A percentile compares a stretch with the other conserved stretches of the same genome.
Evolutionary conservation across 2,888 invertebrate genomes (phyloP).

Genomic region (Tipula vernalis): DNA sequence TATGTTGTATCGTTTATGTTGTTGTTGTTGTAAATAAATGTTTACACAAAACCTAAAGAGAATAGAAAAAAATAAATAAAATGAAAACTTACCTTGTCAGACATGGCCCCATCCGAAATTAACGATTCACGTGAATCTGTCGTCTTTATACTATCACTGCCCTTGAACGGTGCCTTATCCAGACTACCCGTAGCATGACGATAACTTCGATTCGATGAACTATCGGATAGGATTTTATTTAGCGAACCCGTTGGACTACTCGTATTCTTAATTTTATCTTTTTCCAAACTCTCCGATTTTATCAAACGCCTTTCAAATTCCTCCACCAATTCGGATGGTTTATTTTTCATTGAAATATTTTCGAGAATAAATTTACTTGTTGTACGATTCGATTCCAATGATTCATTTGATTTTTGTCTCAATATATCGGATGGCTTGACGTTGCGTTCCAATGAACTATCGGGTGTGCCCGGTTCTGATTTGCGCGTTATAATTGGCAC

Average conservation of each 20-base stretch:
- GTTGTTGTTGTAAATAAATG: not conserved
- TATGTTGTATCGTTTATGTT: not conserved
- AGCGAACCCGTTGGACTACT: slow-evolving; percentile 32
- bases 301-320: slow-evolving; percentile 33
- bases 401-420: slow-evolving; percentile 35
- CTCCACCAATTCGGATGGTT: slow-evolving; percentile 31
- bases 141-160: slow-evolving; percentile 25
- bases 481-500: slow-evolving; percentile 23
- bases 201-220: not conserved
- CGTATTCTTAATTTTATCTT: slow-evolving; percentile 23
- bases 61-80: not conserved
- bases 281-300: slow-evolving; percentile 34
- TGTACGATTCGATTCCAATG: slow-evolving; percentile 30
- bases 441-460: slow-evolving; percentile 33
- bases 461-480: slow-evolving; percentile 26
- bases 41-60: not conserved
- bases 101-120: slow-evolving; percentile 33
- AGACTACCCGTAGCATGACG: slow-evolving; percentile 35
- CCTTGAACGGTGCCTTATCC: slow-evolving; percentile 20
- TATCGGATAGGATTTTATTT: slow-evolving; percentile 22
- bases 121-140: slow-evolving; percentile 36
- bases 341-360: slow-evolving; percentile 28
- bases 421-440: slow-evolving; percentile 36
- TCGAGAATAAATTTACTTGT: slow-evolving; percentile 33
- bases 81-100: slow-evolving; percentile 27